Conservation (phyloP, 2,113 vertebrate species). For the Prochilodus magdalenae region DNA sequence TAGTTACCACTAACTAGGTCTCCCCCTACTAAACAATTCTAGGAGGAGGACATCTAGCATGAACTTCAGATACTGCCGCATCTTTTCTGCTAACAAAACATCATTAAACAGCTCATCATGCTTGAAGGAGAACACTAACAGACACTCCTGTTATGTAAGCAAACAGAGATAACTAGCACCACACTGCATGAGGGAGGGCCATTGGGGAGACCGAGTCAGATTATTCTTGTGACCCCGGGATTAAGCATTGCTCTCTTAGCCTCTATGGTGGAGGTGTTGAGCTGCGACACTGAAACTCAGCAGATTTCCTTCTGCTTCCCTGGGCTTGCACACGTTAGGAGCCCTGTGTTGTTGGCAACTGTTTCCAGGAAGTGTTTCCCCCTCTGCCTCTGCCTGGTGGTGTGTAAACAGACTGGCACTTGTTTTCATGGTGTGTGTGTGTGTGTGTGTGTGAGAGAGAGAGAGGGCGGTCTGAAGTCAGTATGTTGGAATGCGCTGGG, state of each 20-base stretch:
- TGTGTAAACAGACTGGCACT: slow-evolving; percentile 74
- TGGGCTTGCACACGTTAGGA: slow-evolving; percentile 53
- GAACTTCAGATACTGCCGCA: no score
- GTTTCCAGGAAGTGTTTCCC: slow-evolving; percentile 83
- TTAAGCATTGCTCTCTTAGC: neutral
- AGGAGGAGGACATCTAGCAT: no score
- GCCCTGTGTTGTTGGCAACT: slow-evolving; percentile 76
- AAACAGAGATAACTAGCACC: no score
- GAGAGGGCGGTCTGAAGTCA: slow-evolving; percentile 71
- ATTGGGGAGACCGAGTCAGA: no score
- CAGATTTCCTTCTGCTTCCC: slow-evolving; percentile 40
- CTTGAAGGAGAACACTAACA: no score
- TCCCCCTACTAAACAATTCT: no score
- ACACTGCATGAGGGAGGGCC: no score
- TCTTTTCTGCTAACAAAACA: no score
- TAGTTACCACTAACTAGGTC: no score
- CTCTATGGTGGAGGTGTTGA: neutral
- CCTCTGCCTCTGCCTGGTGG: slow-evolving; percentile 64
- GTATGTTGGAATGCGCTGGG: slow-evolving; percentile 78
- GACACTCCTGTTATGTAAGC: no score
- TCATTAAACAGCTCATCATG: no score
- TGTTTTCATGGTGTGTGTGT: slow-evolving; percentile 69
- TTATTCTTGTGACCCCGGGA: no score
- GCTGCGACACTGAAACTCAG: neutral
- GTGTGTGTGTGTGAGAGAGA: slow-evolving; percentile 3